Evolutionary conservation across 2,888 invertebrate genomes (phyloP).

Genomic region (Ophioninae sp.): DNA sequence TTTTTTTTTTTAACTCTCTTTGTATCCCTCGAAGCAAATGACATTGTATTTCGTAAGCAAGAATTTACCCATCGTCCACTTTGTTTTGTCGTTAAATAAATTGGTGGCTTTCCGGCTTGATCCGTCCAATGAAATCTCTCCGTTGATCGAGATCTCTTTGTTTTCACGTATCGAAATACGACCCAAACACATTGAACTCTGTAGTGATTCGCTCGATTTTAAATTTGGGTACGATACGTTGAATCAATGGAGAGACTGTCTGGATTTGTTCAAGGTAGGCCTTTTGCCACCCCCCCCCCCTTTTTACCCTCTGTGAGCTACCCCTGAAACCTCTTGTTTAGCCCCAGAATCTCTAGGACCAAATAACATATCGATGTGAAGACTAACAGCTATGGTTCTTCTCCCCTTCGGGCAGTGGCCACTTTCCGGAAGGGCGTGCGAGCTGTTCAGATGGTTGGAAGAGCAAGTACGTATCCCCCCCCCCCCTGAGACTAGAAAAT

Average conservation of each 20-base stretch:
- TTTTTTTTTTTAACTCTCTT: slow-evolving; percentile 6
- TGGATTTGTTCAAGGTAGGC: slow-evolving; percentile 60
- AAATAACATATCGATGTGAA: slow-evolving; percentile 70
- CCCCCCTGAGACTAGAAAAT: slow-evolving; percentile 78
- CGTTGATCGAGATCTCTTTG: neutral
- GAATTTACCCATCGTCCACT: slow-evolving; percentile 8
- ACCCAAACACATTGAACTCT: neutral
- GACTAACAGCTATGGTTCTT: slow-evolving; percentile 82
- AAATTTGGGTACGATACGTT: neutral
- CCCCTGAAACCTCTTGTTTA: slow-evolving; percentile 44
- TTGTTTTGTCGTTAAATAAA: slow-evolving; percentile 34
- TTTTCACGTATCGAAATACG: neutral
- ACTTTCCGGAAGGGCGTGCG: slow-evolving; percentile 99
- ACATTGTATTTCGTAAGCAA: slow-evolving; percentile 27
- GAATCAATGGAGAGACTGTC: slow-evolving; percentile 63
- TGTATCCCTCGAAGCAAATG: neutral
- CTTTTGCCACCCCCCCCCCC: slow-evolving; percentile 55
- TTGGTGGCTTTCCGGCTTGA: slow-evolving; percentile 26
- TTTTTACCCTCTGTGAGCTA: slow-evolving; percentile 61
- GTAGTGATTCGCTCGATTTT: neutral
- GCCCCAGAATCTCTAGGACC: slow-evolving; percentile 61
- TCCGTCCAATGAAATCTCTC: slow-evolving; percentile 17
- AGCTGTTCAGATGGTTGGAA: slow-evolving; percentile 98
- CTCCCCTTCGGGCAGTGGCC: slow-evolving; percentile 91
- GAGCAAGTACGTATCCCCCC: slow-evolving; percentile 95